Evolutionary conservation across 2,888 invertebrate genomes (phyloP), one percentile per base, ranked within the genome.

Genomic region (Tachina fera): DNA sequence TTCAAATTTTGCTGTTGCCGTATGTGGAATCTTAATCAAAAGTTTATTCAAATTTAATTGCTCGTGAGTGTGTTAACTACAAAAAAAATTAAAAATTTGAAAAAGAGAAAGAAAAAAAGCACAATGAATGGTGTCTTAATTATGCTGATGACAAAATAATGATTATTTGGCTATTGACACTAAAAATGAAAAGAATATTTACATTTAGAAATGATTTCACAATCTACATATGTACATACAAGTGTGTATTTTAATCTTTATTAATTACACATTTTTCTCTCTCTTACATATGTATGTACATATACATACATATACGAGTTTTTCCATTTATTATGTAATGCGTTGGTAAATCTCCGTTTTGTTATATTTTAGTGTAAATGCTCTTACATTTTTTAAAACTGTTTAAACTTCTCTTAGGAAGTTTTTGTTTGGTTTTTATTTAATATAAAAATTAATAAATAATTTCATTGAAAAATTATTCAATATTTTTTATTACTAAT

Each of bases 191-290:
- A 75, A 80, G 9, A 58, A 68, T 79, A 41, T 83, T 74, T 78
- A 74, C 78, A 83, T 74, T 70, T 84, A 84, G 80, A 72, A 71
- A 84, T 84, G 84, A 76, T 84, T 84, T 84, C 80, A 80, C 76
- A 80, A 60, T 71, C 43, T 77, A 31, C 31, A 1, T n/a, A n/a
- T 4, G 31, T 31, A 31, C 31, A 31, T 31, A 31, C 31, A 1
- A 6, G 31, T 6, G 1, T 31, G 2, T 31, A 4, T 63, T 65
- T 22, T 39, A 71, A 70, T 31, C 16, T 61, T 80, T 60, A 60
- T 72, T 77, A 43, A 75, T 61, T 75, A n/a, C n/a, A 51, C 53
- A 5, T 9, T 53, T 53, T 31, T 31, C 6, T 31, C 6, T 31
- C n/a, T n/a, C n/a, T n/a, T n/a, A n/a, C n/a, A n/a, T n/a, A n/a